Conservation (phyloP, 2,888 invertebrate genomes). For the Alviniconcha strummeri region DNA sequence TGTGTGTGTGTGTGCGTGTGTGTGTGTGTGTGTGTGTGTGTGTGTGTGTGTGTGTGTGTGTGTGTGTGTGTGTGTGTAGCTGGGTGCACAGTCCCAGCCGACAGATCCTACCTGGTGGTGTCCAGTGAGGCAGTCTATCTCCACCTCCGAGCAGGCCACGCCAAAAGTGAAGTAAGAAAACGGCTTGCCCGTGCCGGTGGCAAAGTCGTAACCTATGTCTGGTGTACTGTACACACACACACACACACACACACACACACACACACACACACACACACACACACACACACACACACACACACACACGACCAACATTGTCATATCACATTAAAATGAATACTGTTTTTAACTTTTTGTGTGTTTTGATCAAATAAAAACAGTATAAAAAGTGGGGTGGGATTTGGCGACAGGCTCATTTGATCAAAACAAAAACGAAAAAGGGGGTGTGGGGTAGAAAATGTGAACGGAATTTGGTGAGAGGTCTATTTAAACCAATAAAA, state of each 20-base stretch:
- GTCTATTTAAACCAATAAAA: no score
- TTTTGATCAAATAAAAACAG: no score
- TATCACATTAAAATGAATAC: neutral
- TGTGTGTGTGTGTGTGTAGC: neutral
- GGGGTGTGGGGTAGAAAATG: no score
- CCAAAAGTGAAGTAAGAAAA: slow-evolving; percentile 87
- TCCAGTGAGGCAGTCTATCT: slow-evolving; percentile 94
- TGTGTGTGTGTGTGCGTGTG: neutral
- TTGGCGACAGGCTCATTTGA: no score
- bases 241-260: neutral
- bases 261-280: neutral
- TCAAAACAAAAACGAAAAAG: no score
- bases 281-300: slow-evolving; percentile 47
- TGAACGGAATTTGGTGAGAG: no score
- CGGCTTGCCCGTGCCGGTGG: slow-evolving; percentile 77
- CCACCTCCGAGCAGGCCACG: slow-evolving; percentile 90
- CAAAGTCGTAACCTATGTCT: slow-evolving; percentile 29
- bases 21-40: slow-evolving; percentile 7
- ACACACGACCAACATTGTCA: neutral
- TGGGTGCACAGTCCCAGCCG: neutral
- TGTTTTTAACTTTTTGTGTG: no score
- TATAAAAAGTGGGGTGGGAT: no score
- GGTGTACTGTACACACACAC: neutral
- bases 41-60: neutral
- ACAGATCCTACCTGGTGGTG: slow-evolving; percentile 83